Base-by-base conservation (phyloP, 1,140 invertebrate species). In the Solen grandis region DNA sequence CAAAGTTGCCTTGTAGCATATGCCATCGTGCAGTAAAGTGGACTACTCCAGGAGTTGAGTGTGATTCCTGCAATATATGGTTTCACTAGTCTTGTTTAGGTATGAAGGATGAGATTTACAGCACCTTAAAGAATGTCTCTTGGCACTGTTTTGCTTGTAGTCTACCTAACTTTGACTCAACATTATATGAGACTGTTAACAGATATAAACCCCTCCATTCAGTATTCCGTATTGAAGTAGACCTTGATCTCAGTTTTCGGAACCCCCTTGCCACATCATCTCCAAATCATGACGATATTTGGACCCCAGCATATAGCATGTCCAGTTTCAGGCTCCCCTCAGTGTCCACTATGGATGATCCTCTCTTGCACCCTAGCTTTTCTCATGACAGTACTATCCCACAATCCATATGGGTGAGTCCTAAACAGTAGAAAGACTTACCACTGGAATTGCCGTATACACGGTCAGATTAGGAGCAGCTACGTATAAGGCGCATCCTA, bases 81-180 rank as follows among this genome's bases (percentile, higher is more conserved):
- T 79, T 59, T 14, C 76, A 69, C 33, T 25, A 79, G 62, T 3
- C 46, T 1, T 79, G 76, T n/a, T 69, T 69, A 38, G 55, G 65
- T 8, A 79, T 69, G 57, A n/a, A 36, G 0, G 66, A 70, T 52
- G 57, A 8, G 1, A 38, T 79, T 2, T 79, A 35, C 25, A 52
- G 52, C 46, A 29, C 2, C 10, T n/a, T n/a, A n/a, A 50, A 22
- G 1, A 68, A 75, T 46, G 13, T 68, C 14, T 75, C 36, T 27
- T 81, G 60, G 62, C 59, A 75, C 5, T 74, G 79, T 31, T 22
- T 57, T 52, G 52, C 66, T 35, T 81, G 79, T 68, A 63, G 79
- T 19, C 2, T 81, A 16, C 72, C 73, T 52, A 76, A 82, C 46
- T 82, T 82, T 57, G 62, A 82, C 57, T 52, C 36, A 4, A 69